Evolutionary conservation across 2,113 vertebrate species (phyloP), one percentile per base, ranked within the genome.

Genomic region (Dissostichus mawsoni): DNA sequence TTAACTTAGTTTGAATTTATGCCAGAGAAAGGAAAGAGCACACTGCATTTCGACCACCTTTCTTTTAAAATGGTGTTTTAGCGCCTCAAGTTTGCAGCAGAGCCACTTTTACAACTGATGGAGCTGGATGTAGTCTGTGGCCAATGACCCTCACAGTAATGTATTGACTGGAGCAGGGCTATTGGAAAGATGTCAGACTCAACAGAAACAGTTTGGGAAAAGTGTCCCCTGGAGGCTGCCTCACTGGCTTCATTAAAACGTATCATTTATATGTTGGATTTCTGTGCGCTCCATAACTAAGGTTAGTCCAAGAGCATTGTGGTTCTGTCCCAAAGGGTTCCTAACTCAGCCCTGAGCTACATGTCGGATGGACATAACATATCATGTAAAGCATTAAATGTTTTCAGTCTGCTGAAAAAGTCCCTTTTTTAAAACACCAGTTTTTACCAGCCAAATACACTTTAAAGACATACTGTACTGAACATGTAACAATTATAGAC

Each of bases 161-260:
- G 55, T 70, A 84, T 84, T 63, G 87, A 83, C 79, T 69, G 20
- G 4, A 69, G 72, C 66, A 29, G 62, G 45, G 67, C 76, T 87
- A 90, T 90, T 79, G 83, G 82, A 89, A 88, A 90, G 50, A 78
- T 81, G 87, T 92, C 85, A 89, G 73, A 3, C 74, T 86, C 57
- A 59, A 86, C 78, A 69, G 80, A 89, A 87, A 82, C 83, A 29
- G 59, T 83, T 92, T 85, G 75, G 67, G 90, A 86, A 67, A 82
- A 80, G 56, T 71, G 61, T 81, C 68, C 78, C 85, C 82, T 16
- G 52, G 74, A 84, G 85, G 83, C 71, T 50, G 11, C 47, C 75
- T 78, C 16, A 25, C 79, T 82, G 80, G 76, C 82, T 93, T 91
- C 82, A 90, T 93, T 91, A 92, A 91, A 89, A 90, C 67, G 5